A percentile compares a stretch with the other conserved stretches of the same genome.
These are phyloP conservation scores for Peromyscus nudipes DNA, from an alignment of 2,797 vertebrate genomes.

Conservation along the genomic window DNA sequence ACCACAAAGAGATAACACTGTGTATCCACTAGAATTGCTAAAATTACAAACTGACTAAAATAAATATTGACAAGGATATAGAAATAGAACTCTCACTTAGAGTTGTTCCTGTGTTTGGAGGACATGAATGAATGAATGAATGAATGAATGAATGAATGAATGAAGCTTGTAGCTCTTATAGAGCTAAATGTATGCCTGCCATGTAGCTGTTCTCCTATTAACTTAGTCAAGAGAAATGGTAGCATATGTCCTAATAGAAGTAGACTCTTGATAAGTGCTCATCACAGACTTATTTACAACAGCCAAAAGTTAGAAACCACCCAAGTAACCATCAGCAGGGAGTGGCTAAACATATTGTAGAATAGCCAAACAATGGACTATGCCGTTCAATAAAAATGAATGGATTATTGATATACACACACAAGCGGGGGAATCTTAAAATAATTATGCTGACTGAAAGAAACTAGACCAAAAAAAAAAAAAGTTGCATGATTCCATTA, in stretches of 20 bases:
- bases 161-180: neutral
- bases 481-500: conserved; percentile 11
- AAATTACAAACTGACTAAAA: conserved; percentile 48
- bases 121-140: neutral
- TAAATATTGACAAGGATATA: conserved; percentile 27
- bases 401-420: neutral
- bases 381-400: conserved; percentile 27
- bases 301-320: conserved; percentile 22
- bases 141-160: too few species aligned
- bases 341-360: neutral
- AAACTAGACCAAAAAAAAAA: conserved; percentile 32
- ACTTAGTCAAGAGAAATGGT: conserved; percentile 39
- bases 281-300: conserved; percentile 38
- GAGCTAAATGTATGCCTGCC: neutral
- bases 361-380: neutral
- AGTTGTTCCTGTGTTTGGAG: neutral
- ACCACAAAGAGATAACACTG: conserved; percentile 7
- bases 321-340: neutral
- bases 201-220: neutral
- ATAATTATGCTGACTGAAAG: conserved; percentile 37
- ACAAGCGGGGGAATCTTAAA: neutral
- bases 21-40: neutral
- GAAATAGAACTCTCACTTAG: conserved; percentile 48
- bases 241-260: conserved; percentile 18
- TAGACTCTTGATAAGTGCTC: conserved; percentile 8